Evolutionary conservation across 2,113 vertebrate genomes (phyloP), one percentile per base, ranked within the genome.

Genomic region (Ornithorhynchus anatinus): DNA sequence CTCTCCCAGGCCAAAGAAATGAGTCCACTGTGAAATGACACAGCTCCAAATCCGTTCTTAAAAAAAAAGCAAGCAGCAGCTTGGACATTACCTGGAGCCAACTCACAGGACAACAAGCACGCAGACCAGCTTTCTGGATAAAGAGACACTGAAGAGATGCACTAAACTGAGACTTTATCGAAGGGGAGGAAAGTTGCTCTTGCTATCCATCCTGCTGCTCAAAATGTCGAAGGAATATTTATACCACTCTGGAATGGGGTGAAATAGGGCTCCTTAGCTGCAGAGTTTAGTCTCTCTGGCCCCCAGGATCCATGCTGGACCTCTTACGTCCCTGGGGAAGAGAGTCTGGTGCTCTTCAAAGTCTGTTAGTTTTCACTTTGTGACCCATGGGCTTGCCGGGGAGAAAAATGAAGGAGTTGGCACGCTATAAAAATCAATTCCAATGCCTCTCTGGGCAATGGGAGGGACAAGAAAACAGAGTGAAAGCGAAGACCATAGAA

Each of bases 211-310:
- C 13, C 42, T 10, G 29, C 25, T 39, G 57, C 52, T 53, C 47
- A 4, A 72, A 66, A 31, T 33, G 48, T 10, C 2, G 43, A 15
- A 53, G 11, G 61, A 57, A 63, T 38, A 52, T 29, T 50, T 25
- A 36, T 2, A 0, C 23, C 60, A 20, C n/a, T 64, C 63, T 59
- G 15, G 40, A 29, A 44, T 23, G 22, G 15, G 32, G 45, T 20
- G 29, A 53, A 42, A 31, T 14, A 32, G 1, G 6, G 32, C 13
- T 31, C 37, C 14, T 17, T 27, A 13, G 25, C 31, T 37, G 5
- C 2, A 5, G 29, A n/a, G 8, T 23, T 31, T 14, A 33, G 13
- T 5, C 43, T 61, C 35, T 5, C 57, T 4, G 10, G 16, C 25
- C 5, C 17, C 33, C 51, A 32, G 64, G 39, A 31, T 32, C 4